These are phyloP conservation scores for Callipepla squamata DNA, from an alignment of 2,113 vertebrate genomes.

Conservation along the genomic window DNA sequence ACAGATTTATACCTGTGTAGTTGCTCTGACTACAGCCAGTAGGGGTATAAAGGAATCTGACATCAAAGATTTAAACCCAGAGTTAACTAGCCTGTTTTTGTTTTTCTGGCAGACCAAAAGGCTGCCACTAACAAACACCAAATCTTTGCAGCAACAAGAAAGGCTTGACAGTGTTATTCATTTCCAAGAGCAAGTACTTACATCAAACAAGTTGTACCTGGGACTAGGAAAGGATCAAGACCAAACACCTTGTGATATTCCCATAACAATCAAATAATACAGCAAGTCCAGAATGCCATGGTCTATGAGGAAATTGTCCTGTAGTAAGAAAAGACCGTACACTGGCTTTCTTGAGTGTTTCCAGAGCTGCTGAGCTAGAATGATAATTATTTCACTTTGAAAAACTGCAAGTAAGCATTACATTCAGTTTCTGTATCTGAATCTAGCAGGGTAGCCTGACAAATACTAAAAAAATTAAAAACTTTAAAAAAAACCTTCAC, in stretches of 20 bases:
- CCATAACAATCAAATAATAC: neutral
- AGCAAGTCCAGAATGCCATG: fast-evolving
- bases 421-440: neutral
- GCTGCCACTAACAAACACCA: neutral
- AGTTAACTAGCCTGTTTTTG: neutral
- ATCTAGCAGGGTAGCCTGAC: neutral
- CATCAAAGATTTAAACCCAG: neutral
- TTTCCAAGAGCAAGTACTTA: neutral
- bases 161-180: neutral
- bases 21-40: neutral
- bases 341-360: neutral
- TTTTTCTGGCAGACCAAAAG: neutral
- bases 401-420: neutral
- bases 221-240: neutral
- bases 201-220: neutral
- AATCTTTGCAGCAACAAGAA: neutral
- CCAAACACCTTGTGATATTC: neutral
- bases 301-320: neutral
- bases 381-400: neutral
- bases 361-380: neutral
- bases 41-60: neutral
- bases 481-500: neutral
- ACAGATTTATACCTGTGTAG: neutral
- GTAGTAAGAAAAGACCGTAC: neutral
- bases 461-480: neutral